Base-by-base conservation (phyloP, 1,140 invertebrate species). In the Xylocopa sonorina region DNA sequence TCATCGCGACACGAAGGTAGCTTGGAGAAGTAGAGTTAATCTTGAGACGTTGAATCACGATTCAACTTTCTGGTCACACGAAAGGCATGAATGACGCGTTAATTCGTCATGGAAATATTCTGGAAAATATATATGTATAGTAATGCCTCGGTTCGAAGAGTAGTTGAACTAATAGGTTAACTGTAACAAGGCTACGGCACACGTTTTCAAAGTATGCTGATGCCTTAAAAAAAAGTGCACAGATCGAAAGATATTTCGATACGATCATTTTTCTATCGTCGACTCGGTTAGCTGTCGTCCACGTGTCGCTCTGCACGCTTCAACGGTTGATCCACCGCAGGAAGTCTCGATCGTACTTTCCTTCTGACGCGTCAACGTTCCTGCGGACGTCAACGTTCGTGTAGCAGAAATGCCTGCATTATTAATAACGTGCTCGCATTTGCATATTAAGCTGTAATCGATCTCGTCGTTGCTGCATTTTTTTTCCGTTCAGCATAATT, bases 281-380 rank as follows among this genome's bases (percentile, higher is more conserved):
- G 24, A 12, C 27, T 50, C 32, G 32, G 32, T 66, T 34, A 50
- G 21, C 12, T 21, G 18, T 10, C 2, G 27, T 50, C 38, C 66
- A 55, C 34, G 50, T 69, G 67, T 55, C 12, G 6, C n/a, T 16
- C 10, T 27, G n/a, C 51, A 29, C 16, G 67, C 7, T 41, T 34
- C 5, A 7, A 55, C n/a, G 24, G 24, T 57, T 57, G 51, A 71
- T 57, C 38, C 24, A 9, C 10, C 4, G 32, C 38, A 27, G 43
- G 34, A 71, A 57, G 27, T 24, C 5, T 3, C 48, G 51, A 68
- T 38, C 66, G 27, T 27, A 66, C 63, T 50, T 66, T 66, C 43
- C 43, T 66, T 50, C 7, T 50, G 24, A 16, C 7, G 41, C 18
- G 16, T 60, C n/a, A n/a, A n/a, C n/a, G n/a, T n/a, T n/a, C n/a